These are phyloP conservation scores for Temnopleurus reevesii DNA, from an alignment of 53 echinoderm and acorn worm species.

Conservation along the genomic window DNA sequence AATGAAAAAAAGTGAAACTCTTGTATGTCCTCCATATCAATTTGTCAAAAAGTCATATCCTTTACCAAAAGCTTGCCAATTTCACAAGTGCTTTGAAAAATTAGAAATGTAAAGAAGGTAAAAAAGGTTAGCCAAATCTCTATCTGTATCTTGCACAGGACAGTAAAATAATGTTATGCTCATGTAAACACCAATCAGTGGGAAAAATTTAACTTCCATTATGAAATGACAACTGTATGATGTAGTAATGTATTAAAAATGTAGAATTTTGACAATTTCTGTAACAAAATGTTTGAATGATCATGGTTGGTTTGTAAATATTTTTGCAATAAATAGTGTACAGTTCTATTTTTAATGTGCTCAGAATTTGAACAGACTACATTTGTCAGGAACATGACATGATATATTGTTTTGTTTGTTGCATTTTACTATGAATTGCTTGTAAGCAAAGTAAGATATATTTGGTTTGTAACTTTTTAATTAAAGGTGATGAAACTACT, in stretches of 20 bases:
- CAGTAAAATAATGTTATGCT: too few relatives aligned
- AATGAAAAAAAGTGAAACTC: too few relatives aligned
- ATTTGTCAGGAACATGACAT: background rate
- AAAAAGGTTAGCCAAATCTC: too few relatives aligned
- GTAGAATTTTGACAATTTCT: background rate
- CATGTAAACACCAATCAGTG: too few relatives aligned
- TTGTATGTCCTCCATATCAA: too few relatives aligned
- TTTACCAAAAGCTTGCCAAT: background rate
- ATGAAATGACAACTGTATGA: too few relatives aligned
- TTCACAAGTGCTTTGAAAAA: conserved; percentile 3
- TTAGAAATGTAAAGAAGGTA: background rate
- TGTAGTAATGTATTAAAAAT: too few relatives aligned
- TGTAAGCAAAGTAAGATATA: background rate
- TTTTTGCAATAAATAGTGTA: conserved; percentile 57
- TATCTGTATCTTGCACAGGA: too few relatives aligned
- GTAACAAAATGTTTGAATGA: background rate
- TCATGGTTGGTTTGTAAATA: conserved; percentile 46
- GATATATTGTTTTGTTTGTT: background rate
- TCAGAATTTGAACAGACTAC: background rate
- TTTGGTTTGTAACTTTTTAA: background rate
- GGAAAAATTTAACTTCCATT: too few relatives aligned
- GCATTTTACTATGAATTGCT: background rate
- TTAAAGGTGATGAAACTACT: background rate
- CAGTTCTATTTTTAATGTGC: conserved; percentile 51
- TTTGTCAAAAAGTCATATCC: too few relatives aligned